phyloP scores from a whole-genome alignment of 1,140 invertebrate genomes.

The Drosophila subobscura region DNA sequence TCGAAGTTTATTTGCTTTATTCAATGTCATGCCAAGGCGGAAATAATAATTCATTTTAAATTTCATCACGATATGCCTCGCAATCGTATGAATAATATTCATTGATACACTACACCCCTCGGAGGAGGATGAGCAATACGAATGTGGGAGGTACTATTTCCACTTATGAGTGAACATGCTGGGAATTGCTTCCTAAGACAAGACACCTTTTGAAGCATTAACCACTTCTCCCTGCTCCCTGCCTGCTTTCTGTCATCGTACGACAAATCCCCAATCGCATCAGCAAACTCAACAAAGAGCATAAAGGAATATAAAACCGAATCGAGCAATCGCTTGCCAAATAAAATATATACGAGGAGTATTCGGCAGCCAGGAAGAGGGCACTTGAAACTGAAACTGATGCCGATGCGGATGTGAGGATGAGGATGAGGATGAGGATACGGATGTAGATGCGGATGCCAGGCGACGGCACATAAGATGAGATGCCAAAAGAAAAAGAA shows the following conservation, averaged over 20 bases:
- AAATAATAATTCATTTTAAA: constrained; percentile 41
- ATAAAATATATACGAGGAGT: constrained; percentile 47
- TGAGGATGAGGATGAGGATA: background rate
- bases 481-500: constrained; percentile 62
- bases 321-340: constrained; percentile 64
- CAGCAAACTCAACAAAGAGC: constrained; percentile 51
- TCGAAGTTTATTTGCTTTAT: constrained; percentile 37
- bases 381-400: constrained; percentile 63
- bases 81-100: too few relatives aligned
- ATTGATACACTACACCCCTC: too few relatives aligned
- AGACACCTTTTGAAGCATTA: constrained; percentile 1
- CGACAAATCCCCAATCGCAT: constrained; percentile 65
- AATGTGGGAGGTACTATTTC: too few relatives aligned
- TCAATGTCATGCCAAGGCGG: constrained; percentile 32
- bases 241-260: constrained; percentile 1
- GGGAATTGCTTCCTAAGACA: too few relatives aligned
- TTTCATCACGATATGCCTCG: constrained; percentile 24
- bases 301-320: constrained; percentile 64
- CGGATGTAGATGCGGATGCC: background rate
- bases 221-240: background rate
- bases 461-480: constrained; percentile 26
- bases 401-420: constrained; percentile 5
- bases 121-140: too few relatives aligned
- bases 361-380: constrained; percentile 57
- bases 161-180: too few relatives aligned